These are phyloP conservation scores for Morphnarchus princeps DNA, from an alignment of 2,113 vertebrate species.

Conservation along the genomic window DNA sequence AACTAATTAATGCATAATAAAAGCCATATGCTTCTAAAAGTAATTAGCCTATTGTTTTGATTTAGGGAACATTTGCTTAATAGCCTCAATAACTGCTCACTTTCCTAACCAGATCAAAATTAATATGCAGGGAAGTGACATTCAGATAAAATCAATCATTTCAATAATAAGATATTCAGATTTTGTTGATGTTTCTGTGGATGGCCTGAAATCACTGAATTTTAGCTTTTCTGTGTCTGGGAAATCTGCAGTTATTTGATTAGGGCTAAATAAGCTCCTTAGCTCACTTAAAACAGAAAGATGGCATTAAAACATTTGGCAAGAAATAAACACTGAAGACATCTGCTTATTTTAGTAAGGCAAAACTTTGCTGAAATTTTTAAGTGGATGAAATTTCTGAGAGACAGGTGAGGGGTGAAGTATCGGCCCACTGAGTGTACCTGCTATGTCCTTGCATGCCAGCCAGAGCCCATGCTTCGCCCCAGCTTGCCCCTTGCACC, in stretches of 20 bases:
- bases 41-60: slow-evolving; percentile 32
- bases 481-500: background rate
- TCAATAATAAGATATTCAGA: background rate
- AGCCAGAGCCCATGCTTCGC: background rate
- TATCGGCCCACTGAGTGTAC: background rate
- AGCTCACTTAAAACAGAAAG: background rate
- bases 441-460: background rate
- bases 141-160: background rate
- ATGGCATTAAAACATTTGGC: background rate
- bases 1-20: background rate
- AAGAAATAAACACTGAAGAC: background rate
- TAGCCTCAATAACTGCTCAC: background rate
- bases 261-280: background rate
- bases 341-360: background rate
- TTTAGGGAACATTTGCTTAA: background rate
- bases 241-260: background rate
- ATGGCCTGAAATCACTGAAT: background rate
- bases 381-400: background rate
- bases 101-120: background rate
- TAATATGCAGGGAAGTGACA: background rate
- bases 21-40: background rate
- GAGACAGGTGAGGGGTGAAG: background rate
- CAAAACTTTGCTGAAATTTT: background rate
- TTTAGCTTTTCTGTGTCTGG: background rate
- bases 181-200: background rate